phyloP scores from a whole-genome alignment of 2,888 invertebrate genomes.

The Epinotia ramella region DNA sequence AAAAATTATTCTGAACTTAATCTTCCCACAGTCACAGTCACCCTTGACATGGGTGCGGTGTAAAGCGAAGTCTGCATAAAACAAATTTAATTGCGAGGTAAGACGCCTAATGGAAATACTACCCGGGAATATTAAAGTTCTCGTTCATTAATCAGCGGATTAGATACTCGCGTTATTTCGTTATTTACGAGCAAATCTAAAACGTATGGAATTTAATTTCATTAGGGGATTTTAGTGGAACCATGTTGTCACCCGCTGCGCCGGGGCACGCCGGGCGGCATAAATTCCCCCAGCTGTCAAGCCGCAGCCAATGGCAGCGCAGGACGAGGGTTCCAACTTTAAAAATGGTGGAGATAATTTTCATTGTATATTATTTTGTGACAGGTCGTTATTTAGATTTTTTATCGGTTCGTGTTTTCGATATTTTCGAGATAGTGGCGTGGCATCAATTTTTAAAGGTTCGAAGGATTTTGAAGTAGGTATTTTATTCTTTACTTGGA shows the following conservation, averaged over 20 bases:
- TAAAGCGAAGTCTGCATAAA: slow-evolving; percentile 11
- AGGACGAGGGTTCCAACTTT: slow-evolving; percentile 72
- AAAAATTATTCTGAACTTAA: not conserved
- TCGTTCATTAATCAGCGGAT: slow-evolving; percentile 83
- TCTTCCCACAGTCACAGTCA: slow-evolving; percentile 6
- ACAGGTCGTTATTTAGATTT: slow-evolving; percentile 84
- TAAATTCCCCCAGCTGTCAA: slow-evolving; percentile 83
- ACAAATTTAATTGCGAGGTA: slow-evolving; percentile 13
- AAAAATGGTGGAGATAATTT: slow-evolving; percentile 84
- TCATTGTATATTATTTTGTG: slow-evolving; percentile 85
- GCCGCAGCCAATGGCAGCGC: slow-evolving; percentile 71
- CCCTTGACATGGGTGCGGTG: not conserved
- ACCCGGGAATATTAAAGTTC: slow-evolving; percentile 60
- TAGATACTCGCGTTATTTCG: slow-evolving; percentile 81
- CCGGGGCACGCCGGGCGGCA: slow-evolving; percentile 69
- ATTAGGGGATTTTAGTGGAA: slow-evolving; percentile 81
- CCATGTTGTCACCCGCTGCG: slow-evolving; percentile 84
- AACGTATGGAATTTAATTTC: slow-evolving; percentile 85
- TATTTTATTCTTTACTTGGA: not conserved
- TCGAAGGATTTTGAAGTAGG: slow-evolving; percentile 49
- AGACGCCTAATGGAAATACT: slow-evolving; percentile 29
- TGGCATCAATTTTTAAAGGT: slow-evolving; percentile 55
- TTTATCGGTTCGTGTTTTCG: slow-evolving; percentile 77
- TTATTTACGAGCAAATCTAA: slow-evolving; percentile 83
- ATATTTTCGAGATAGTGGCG: slow-evolving; percentile 68